These are phyloP conservation scores for Conopomorpha cramerella DNA, from an alignment of 1,140 invertebrate genomes.

Conservation along the genomic window DNA sequence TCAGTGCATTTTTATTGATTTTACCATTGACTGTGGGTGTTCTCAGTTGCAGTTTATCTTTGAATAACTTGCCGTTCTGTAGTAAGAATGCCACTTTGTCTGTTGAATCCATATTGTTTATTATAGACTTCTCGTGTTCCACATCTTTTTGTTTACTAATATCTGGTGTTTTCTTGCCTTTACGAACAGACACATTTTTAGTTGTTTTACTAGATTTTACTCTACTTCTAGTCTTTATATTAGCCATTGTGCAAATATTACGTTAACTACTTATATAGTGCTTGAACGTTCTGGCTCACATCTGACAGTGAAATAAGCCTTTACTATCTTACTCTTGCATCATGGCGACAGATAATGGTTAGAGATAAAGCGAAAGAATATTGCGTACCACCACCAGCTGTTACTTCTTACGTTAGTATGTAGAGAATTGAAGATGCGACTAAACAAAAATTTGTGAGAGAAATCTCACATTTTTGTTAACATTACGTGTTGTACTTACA, in stretches of 20 bases:
- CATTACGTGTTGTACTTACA: slow-evolving; percentile 36
- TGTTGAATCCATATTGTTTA: not conserved
- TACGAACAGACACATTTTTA: slow-evolving; percentile 21
- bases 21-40: slow-evolving; percentile 7
- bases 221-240: slow-evolving; percentile 32
- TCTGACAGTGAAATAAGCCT: slow-evolving; percentile 3
- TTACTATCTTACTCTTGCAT: not conserved
- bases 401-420: not conserved
- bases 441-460: slow-evolving; percentile 2
- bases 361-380: not conserved
- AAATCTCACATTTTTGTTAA: slow-evolving; percentile 7
- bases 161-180: slow-evolving; percentile 7
- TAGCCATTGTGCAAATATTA: slow-evolving; percentile 36
- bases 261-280: slow-evolving; percentile 10
- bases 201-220: slow-evolving; percentile 15
- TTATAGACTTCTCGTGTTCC: not conserved
- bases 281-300: not conserved
- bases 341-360: not conserved
- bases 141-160: not conserved
- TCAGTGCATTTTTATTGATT: slow-evolving; percentile 7
- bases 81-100: not conserved
- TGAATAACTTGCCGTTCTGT: slow-evolving; percentile 18
- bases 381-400: not conserved
- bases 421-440: not conserved
- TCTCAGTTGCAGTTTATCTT: slow-evolving; percentile 17